Base-by-base conservation (phyloP, 2,888 invertebrate species). In the Calephelis perditalis region DNA sequence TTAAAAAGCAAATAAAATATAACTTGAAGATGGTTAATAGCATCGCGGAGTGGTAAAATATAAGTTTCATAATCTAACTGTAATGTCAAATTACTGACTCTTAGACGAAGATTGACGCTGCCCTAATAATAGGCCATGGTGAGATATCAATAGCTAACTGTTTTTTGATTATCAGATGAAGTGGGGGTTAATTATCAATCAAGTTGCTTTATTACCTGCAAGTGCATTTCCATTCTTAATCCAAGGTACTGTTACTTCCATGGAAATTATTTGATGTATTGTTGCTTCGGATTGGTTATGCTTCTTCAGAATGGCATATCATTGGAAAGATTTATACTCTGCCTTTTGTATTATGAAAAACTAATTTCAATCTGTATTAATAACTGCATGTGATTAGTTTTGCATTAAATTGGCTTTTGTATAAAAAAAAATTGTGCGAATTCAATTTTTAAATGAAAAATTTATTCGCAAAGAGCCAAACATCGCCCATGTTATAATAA, bases 111-210 rank as follows among this genome's bases (percentile, higher is more conserved):
- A 79, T 78, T 75, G 76, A 77, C 77, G 76, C 60, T 72, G 78
- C 77, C 80, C 80, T 84, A 82, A 84, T 84, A 81, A 79, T 73
- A 79, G 77, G 74, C 71, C 71, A 12, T 57, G 62, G 81, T 79
- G 79, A 79, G 82, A 83, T 84, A 81, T 77, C 77, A 75, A 84
- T 82, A 79, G 77, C 77, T 85, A 84, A 85, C 84, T 82, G 84
- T 84, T 82, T 78, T 79, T 73, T 77, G 83, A 82, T 79, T 76
- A 77, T 77, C 35, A 52, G 40, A 56, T 36, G 67, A 60, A 47
- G 55, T 60, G 37, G 44, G 54, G 26, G 46, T 56, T 59, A 45
- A 57, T 45, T 57, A 54, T 58, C 15, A 40, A 45, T 61, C 56
- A 49, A 58, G n/a, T 57, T 40, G 52, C 52, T 52, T 52, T 52